Evolutionary conservation across 2,888 invertebrate species (phyloP), one percentile per base, ranked within the genome.

Genomic region (Apamea epomidion): DNA sequence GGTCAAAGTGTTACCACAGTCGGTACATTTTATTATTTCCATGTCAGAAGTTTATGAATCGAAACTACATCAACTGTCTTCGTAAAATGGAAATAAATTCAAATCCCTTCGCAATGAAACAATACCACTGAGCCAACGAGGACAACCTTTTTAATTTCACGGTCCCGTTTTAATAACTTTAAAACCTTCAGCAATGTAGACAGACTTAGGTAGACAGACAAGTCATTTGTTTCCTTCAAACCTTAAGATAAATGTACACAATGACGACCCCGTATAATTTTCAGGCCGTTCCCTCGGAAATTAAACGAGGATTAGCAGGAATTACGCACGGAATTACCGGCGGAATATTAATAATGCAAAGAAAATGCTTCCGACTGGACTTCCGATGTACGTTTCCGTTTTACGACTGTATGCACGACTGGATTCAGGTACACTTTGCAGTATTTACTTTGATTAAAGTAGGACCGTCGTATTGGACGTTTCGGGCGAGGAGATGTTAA

Each of bases 261-360:
- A 65, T 83, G 74, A 86, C 51, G 68, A 60, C 18, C 29, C 70
- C 25, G 67, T 65, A 82, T 82, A 82, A 84, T 87, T 86, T 80
- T 80, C 72, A n/a, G 37, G 12, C 45, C 62, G 77, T 80, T 80
- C 77, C 81, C 45, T 74, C 78, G 82, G 82, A 89, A 88, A 88
- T 86, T 82, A 89, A 89, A 76, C 48, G 32, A 48, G 85, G 82
- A 88, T 88, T 87, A 86, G 51, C 54, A 45, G 51, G 84, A 76
- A 80, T 85, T 86, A 86, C 54, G 42, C 54, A 45, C 64, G n/a
- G 80, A 78, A 80, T 80, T 81, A 82, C 82, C 51, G 42, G 42
- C 58, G 76, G 62, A 72, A 81, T 86, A 84, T 88, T 91, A 90
- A 90, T 91, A 89, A 86, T 89, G 81, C 81, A 88, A 42, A 87